Percentiles rank a stretch among this genome's conserved stretches.
phyloP scores from a whole-genome alignment of 2,888 invertebrate species.

The Nemotelus nigrinus region DNA sequence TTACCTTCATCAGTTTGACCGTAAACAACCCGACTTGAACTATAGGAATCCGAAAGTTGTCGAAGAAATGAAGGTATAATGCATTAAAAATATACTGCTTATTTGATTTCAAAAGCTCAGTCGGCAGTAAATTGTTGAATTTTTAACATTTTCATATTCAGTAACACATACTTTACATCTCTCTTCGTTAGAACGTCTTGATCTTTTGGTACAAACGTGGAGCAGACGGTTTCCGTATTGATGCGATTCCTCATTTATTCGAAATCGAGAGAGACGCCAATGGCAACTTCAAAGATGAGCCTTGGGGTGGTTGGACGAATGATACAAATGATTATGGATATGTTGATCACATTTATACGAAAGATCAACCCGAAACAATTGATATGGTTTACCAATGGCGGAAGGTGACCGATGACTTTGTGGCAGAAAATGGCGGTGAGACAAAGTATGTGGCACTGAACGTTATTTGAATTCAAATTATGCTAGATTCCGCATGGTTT shows the following conservation, averaged over 20 bases:
- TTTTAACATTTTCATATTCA: too few species aligned
- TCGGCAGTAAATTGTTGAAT: too few species aligned
- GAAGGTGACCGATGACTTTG: constrained; percentile 71
- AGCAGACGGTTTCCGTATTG: constrained; percentile 78
- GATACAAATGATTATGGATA: constrained; percentile 66
- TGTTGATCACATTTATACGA: constrained; percentile 68
- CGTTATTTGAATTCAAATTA: too few species aligned
- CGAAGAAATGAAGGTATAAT: constrained; percentile 68
- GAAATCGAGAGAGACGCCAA: constrained; percentile 66
- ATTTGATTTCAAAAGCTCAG: too few species aligned
- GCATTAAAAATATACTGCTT: neutral
- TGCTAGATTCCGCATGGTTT: too few species aligned
- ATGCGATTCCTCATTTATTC: constrained; percentile 65
- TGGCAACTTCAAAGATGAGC: constrained; percentile 68
- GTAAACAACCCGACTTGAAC: constrained; percentile 76
- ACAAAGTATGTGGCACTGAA: constrained; percentile 8
- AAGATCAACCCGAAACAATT: constrained; percentile 66
- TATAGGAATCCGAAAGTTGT: constrained; percentile 73
- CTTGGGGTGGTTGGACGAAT: constrained; percentile 62
- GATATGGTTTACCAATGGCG: constrained; percentile 64
- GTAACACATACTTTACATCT: neutral
- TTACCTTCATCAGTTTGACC: constrained; percentile 71
- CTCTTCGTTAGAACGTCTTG: constrained; percentile 65
- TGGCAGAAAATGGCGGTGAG: constrained; percentile 61
- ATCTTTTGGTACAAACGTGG: constrained; percentile 78